Evolutionary conservation across 2,113 vertebrate species (phyloP).

Genomic region (Synodontis membranacea): DNA sequence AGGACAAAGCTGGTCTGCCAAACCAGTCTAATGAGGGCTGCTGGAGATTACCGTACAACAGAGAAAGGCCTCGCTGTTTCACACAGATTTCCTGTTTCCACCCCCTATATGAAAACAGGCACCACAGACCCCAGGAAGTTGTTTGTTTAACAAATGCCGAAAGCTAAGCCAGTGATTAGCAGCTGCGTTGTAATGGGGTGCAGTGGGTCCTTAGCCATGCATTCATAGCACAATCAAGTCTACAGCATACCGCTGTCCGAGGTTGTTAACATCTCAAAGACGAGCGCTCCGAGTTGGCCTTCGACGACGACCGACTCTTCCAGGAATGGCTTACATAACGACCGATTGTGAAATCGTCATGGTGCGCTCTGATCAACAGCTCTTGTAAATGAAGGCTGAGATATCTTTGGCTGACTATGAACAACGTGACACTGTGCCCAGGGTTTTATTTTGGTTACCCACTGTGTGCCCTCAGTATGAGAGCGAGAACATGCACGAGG

Average conservation of each 20-base stretch:
- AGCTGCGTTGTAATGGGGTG: neutral
- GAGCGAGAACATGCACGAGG: neutral
- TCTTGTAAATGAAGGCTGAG: neutral
- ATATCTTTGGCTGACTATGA: neutral
- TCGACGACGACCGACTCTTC: neutral
- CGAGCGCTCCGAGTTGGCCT: constrained; percentile 10
- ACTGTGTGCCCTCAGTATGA: neutral
- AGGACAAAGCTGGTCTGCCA: neutral
- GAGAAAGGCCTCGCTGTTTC: neutral
- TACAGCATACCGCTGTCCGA: neutral
- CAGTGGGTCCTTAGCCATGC: neutral
- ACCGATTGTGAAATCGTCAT: constrained; percentile 38
- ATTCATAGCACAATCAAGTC: neutral
- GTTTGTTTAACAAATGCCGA: constrained; percentile 38
- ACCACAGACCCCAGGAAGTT: neutral
- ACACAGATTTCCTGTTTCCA: constrained; percentile 30
- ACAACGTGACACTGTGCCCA: neutral
- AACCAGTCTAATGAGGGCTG: constrained; percentile 24
- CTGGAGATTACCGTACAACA: constrained; percentile 24
- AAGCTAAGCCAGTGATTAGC: constrained; percentile 2
- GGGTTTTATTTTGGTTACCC: neutral
- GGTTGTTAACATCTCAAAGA: neutral
- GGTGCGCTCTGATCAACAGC: constrained; percentile 12
- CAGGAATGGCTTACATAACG: constrained; percentile 20
- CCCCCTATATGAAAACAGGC: neutral